Percentiles rank a stretch among this genome's conserved stretches.
phyloP scores from a whole-genome alignment of 1,140 invertebrate genomes.

The Chionoecetes opilio region DNA sequence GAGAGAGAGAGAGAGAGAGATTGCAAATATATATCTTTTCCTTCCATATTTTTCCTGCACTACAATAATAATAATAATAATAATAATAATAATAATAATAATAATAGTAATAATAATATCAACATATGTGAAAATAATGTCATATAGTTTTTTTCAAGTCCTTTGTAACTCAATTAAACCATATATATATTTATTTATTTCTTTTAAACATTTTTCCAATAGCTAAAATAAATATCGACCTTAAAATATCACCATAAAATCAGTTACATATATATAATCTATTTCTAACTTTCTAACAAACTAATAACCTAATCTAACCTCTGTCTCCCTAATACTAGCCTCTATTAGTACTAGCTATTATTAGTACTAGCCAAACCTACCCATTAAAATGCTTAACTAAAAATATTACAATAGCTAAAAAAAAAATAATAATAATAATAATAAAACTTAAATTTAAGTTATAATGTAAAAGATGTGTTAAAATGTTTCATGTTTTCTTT shows the following conservation, averaged over 20 bases:
- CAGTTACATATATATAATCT: background rate
- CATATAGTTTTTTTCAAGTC: too few relatives aligned
- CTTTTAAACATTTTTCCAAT: too few relatives aligned
- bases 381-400: too few relatives aligned
- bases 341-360: too few relatives aligned
- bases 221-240: too few relatives aligned
- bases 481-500: background rate
- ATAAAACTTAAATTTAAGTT: conserved; percentile 34
- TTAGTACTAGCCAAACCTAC: too few relatives aligned
- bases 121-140: background rate
- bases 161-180: too few relatives aligned
- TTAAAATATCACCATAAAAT: background rate
- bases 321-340: too few relatives aligned
- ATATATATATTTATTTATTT: too few relatives aligned
- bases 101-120: background rate
- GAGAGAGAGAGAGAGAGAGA: background rate
- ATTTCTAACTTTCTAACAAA: background rate
- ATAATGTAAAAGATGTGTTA: too few relatives aligned
- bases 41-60: background rate
- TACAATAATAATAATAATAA: background rate
- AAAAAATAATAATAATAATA: background rate
- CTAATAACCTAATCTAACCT: too few relatives aligned
- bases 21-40: background rate
- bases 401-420: background rate
- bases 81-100: background rate